A percentile compares a stretch with the other conserved stretches of the same genome.
Conservation (phyloP, 2,888 invertebrate species). For the Chaitophorus viminalis region DNA sequence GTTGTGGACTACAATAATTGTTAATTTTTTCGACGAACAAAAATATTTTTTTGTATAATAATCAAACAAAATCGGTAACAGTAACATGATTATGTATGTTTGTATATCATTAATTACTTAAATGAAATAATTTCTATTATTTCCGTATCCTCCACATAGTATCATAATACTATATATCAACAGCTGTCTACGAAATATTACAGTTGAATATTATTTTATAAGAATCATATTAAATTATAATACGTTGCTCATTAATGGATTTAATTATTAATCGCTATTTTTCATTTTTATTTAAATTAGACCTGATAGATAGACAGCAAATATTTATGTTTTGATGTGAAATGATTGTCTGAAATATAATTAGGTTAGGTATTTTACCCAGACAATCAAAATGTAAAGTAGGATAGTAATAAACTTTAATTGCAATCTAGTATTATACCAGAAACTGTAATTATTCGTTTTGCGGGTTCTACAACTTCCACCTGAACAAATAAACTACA, state of each 20-base stretch:
- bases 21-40: too few species aligned
- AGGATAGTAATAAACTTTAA: too few species aligned
- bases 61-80: conserved; percentile 24
- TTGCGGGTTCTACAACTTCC: too few species aligned
- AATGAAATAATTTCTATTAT: conserved; percentile 38
- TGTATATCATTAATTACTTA: neutral
- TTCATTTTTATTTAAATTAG: too few species aligned
- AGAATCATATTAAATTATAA: neutral
- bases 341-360: neutral
- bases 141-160: neutral
- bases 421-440: too few species aligned
- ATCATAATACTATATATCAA: too few species aligned
- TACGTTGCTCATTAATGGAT: neutral
- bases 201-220: neutral
- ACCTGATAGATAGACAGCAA: too few species aligned
- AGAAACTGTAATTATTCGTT: too few species aligned
- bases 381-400: neutral
- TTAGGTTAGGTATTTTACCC: neutral
- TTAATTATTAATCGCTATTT: neutral
- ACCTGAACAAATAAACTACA: too few species aligned
- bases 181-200: too few species aligned
- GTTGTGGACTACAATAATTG: too few species aligned
- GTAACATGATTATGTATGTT: neutral
- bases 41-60: neutral
- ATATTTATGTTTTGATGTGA: neutral